Evolutionary conservation across 2,888 invertebrate species (phyloP).

Genomic region (Myopa tessellatipennis): DNA sequence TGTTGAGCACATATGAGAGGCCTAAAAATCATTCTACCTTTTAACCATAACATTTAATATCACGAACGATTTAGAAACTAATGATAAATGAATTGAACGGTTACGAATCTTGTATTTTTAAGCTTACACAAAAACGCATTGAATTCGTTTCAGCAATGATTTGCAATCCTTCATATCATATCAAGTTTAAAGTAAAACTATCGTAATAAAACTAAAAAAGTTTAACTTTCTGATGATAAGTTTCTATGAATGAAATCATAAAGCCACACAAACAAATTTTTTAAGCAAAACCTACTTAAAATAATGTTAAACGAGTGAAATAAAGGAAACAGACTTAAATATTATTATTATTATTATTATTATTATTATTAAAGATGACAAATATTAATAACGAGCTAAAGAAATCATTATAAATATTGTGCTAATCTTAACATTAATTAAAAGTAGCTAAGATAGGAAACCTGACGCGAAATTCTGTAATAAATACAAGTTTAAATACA

Average conservation of each 20-base stretch:
- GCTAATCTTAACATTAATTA: neutral
- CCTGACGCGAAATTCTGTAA: neutral
- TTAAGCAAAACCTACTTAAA: slow-evolving; percentile 28
- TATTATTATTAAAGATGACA: neutral
- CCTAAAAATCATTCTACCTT: slow-evolving; percentile 1
- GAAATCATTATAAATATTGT: neutral
- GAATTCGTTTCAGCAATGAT: neutral
- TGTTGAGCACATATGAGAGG: neutral
- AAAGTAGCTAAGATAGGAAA: neutral
- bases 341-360: neutral
- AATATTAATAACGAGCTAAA: neutral
- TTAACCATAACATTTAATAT: neutral
- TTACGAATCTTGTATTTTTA: neutral
- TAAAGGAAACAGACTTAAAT: neutral
- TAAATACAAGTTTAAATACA: neutral
- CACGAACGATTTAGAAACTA: slow-evolving; percentile 12
- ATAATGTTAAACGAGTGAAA: slow-evolving; percentile 20
- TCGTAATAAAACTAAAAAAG: slow-evolving; percentile 11
- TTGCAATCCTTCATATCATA: slow-evolving; percentile 46
- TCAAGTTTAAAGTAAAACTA: slow-evolving; percentile 46
- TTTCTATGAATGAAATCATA: slow-evolving; percentile 29
- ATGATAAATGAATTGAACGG: neutral
- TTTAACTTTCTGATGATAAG: slow-evolving; percentile 3
- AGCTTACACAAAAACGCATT: neutral
- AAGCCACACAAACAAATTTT: slow-evolving; percentile 24